phyloP scores from a whole-genome alignment of 2,113 vertebrate genomes.

The Herpetotheres cachinnans region DNA sequence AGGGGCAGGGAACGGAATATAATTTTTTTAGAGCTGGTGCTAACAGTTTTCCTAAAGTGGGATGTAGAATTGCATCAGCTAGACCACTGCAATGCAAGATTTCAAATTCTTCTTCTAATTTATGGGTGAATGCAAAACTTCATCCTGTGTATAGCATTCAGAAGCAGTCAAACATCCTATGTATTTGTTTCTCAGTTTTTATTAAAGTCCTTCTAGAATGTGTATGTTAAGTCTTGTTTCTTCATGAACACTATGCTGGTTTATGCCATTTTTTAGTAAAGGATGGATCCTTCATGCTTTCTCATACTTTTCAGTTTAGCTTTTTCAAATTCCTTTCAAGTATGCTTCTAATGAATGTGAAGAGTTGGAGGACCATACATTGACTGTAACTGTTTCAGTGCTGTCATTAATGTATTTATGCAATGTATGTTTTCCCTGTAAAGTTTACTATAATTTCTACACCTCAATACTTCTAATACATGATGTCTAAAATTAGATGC shows the following conservation, averaged over 20 bases:
- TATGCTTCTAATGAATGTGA: not conserved
- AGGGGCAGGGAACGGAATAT: not conserved
- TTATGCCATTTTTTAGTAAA: not conserved
- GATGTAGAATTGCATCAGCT: not conserved
- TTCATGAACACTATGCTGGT: not conserved
- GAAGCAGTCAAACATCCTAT: not conserved
- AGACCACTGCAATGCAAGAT: not conserved
- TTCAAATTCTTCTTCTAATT: not conserved
- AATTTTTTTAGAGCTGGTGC: not conserved
- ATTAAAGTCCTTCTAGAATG: not conserved
- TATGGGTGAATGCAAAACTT: not conserved
- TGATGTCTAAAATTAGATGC: not conserved
- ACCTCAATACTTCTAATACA: not conserved
- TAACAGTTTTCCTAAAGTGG: not conserved
- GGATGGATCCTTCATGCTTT: not conserved
- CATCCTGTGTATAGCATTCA: not conserved
- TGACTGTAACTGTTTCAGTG: not conserved
- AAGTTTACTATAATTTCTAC: not conserved
- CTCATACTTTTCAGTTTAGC: not conserved
- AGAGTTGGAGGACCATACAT: not conserved
- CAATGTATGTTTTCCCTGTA: not conserved
- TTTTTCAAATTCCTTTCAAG: not conserved
- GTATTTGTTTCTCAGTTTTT: not conserved
- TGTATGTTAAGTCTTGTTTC: not conserved
- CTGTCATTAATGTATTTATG: not conserved